These are phyloP conservation scores for Andrena marginata DNA, from an alignment of 2,888 invertebrate species.

Conservation along the genomic window DNA sequence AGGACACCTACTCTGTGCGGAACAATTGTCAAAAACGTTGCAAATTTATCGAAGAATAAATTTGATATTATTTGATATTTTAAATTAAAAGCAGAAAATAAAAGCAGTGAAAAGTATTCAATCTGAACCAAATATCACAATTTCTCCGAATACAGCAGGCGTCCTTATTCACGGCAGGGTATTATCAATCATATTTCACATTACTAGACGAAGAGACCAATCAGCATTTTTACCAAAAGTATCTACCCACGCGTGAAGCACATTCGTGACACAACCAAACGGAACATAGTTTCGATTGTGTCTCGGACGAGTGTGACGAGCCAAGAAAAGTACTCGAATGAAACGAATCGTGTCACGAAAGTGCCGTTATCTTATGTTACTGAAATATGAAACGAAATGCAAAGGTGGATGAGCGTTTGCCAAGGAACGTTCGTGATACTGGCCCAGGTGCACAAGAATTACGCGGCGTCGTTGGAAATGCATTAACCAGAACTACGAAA, in stretches of 20 bases:
- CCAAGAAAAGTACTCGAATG: not conserved
- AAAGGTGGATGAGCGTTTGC: not conserved
- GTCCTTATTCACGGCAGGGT: not conserved
- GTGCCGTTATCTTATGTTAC: not conserved
- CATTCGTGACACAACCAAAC: not conserved
- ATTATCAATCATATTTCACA: not conserved
- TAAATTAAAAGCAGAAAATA: too few species aligned
- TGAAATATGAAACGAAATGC: not conserved
- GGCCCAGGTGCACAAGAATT: slow-evolving; percentile 27
- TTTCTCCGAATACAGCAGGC: too few species aligned
- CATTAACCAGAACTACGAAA: slow-evolving; percentile 54
- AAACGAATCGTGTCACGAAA: not conserved
- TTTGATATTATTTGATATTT: too few species aligned
- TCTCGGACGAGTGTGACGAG: not conserved
- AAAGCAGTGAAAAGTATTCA: too few species aligned
- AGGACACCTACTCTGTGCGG: too few species aligned
- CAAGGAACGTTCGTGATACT: not conserved
- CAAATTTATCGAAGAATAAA: too few species aligned
- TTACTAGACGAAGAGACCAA: not conserved
- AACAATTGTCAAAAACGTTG: too few species aligned
- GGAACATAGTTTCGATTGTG: not conserved
- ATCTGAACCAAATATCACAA: too few species aligned
- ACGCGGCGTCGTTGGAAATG: slow-evolving; percentile 15
- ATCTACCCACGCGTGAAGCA: not conserved
- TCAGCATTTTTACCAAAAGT: not conserved